These are phyloP conservation scores for Podargus strigoides DNA, from an alignment of 2,797 vertebrate genomes.

Conservation along the genomic window DNA sequence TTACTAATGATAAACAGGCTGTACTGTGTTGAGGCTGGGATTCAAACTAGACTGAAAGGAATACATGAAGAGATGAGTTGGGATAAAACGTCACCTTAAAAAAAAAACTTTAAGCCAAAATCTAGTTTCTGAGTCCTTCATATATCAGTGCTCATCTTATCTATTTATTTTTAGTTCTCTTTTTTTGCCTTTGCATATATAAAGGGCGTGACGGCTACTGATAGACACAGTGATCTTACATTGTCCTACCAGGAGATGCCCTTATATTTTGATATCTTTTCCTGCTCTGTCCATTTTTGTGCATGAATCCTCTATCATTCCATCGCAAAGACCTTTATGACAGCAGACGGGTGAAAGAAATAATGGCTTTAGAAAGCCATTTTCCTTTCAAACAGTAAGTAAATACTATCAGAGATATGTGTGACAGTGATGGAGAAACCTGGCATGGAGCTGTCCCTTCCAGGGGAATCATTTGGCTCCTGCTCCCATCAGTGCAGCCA, in stretches of 20 bases:
- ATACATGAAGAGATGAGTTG: background rate
- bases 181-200: background rate
- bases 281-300: conserved; percentile 17
- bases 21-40: background rate
- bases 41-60: background rate
- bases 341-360: conserved; percentile 35
- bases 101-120: background rate
- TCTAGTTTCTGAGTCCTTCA: background rate
- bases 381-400: conserved; percentile 63
- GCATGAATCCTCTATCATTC: conserved; percentile 46
- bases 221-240: background rate
- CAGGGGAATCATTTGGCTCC: background rate
- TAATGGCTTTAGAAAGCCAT: conserved; percentile 57
- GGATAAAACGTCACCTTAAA: background rate
- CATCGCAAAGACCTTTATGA: conserved; percentile 64
- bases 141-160: background rate
- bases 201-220: background rate
- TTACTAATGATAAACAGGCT: conserved; percentile 31
- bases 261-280: background rate
- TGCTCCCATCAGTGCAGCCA: background rate
- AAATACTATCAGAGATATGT: conserved; percentile 55
- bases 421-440: conserved; percentile 38
- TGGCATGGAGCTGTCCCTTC: background rate
- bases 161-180: background rate
- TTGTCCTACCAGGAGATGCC: background rate